phyloP scores from a whole-genome alignment of 2,888 invertebrate species.

The Erebia ligea region DNA sequence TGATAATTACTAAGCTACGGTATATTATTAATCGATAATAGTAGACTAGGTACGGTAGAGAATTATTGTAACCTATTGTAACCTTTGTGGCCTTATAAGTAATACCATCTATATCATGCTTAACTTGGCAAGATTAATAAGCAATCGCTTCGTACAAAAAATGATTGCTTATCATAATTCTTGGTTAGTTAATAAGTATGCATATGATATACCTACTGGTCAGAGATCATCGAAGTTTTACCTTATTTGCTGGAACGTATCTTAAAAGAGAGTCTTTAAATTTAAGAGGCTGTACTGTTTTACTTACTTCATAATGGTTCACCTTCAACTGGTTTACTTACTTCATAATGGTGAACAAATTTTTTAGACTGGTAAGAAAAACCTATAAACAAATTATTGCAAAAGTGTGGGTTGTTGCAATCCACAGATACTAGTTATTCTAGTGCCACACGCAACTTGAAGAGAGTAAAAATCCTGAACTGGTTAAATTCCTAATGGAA shows the following conservation, averaged over 20 bases:
- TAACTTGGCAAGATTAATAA: slow-evolving; percentile 12
- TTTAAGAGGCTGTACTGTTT: no score
- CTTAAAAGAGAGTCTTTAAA: no score
- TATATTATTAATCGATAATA: background rate
- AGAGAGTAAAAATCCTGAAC: background rate
- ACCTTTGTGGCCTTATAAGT: slow-evolving; percentile 10
- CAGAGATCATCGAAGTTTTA: background rate
- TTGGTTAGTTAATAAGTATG: background rate
- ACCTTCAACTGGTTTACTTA: no score
- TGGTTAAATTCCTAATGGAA: background rate
- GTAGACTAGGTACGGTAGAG: background rate
- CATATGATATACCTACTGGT: background rate
- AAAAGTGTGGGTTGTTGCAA: no score
- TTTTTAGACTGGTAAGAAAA: no score
- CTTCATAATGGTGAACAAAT: no score
- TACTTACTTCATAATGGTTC: no score
- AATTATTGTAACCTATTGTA: slow-evolving; percentile 10
- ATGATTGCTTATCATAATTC: background rate
- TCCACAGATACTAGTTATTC: background rate
- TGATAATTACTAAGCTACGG: slow-evolving; percentile 11
- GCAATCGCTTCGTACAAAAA: slow-evolving; percentile 7
- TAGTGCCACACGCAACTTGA: background rate
- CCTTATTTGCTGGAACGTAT: no score
- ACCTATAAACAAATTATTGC: no score
- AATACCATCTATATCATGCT: slow-evolving; percentile 1